These are phyloP conservation scores for Dendropsophus ebraccatus DNA, from an alignment of 2,113 vertebrate species.

Conservation along the genomic window DNA sequence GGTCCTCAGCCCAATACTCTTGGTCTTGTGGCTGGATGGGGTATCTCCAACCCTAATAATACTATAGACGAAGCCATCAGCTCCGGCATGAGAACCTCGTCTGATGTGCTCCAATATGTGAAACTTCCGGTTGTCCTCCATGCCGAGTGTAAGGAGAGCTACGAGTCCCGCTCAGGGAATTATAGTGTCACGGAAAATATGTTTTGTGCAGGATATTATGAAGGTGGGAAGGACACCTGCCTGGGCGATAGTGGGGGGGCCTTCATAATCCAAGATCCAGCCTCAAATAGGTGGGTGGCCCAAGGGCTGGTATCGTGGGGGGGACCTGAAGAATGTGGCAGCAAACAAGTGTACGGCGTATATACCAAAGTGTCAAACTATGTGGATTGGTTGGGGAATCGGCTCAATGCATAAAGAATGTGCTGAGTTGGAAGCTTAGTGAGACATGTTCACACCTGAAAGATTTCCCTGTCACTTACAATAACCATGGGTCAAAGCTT, in stretches of 20 bases:
- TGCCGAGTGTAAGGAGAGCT: conserved; percentile 87
- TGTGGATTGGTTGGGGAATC: conserved; percentile 80
- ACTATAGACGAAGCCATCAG: conserved; percentile 74
- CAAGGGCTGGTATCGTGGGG: conserved; percentile 96
- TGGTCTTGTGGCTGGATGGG: conserved; percentile 95
- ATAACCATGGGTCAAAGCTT: too few species aligned
- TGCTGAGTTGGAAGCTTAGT: background rate
- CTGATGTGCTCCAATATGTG: conserved; percentile 89
- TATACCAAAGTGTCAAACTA: conserved; percentile 93
- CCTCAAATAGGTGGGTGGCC: conserved; percentile 81
- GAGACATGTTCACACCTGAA: background rate
- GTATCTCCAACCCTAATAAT: conserved; percentile 84
- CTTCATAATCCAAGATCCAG: conserved; percentile 81
- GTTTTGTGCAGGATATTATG: conserved; percentile 93
- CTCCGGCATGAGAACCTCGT: conserved; percentile 76
- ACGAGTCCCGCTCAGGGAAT: conserved; percentile 83
- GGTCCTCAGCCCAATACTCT: conserved; percentile 79
- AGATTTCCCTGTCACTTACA: background rate
- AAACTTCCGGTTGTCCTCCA: conserved; percentile 91
- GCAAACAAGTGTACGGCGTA: conserved; percentile 92
- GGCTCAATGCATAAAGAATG: conserved; percentile 65
- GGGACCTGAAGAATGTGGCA: conserved; percentile 92
- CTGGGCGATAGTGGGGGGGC: conserved; percentile 94
- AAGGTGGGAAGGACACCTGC: conserved; percentile 93
- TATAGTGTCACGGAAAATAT: conserved; percentile 96